These are phyloP conservation scores for Helicoverpa armigera DNA, from an alignment of 1,140 invertebrate species.

Conservation along the genomic window DNA sequence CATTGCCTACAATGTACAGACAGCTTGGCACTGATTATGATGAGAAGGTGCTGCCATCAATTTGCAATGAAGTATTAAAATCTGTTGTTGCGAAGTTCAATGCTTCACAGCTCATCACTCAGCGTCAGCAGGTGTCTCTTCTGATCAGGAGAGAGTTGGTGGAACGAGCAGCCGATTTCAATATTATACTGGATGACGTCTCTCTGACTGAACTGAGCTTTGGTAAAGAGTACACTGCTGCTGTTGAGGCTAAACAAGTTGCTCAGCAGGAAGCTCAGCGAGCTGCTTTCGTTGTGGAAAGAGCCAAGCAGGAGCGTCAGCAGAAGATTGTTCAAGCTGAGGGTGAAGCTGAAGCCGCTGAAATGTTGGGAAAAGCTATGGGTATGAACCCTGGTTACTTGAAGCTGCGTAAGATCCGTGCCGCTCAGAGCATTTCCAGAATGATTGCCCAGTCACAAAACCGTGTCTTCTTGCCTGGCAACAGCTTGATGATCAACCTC, in stretches of 20 bases:
- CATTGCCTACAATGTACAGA: conserved; percentile 95
- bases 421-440: conserved; percentile 98
- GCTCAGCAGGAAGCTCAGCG: conserved; percentile 99
- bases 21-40: conserved; percentile 96
- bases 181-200: conserved; percentile 99
- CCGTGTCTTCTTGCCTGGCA: conserved; percentile 96
- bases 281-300: conserved; percentile 99
- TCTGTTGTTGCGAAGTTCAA: conserved; percentile 99
- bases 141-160: conserved; percentile 97
- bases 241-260: conserved; percentile 99
- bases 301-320: conserved; percentile 98
- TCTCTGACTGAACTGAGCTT: conserved; percentile 99
- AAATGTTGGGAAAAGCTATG: conserved; percentile 98
- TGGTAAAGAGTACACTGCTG: conserved; percentile 99
- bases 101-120: conserved; percentile 99
- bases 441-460: conserved; percentile 99
- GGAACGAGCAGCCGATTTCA: conserved; percentile 99
- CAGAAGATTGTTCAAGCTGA: conserved; percentile 99
- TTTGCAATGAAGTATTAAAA: conserved; percentile 99
- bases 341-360: conserved; percentile 99
- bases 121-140: conserved; percentile 98
- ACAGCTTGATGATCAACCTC: conserved; percentile 98
- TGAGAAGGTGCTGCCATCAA: conserved; percentile 98
- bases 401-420: conserved; percentile 98
- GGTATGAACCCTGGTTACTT: conserved; percentile 98